Base-by-base conservation (phyloP, 2,888 invertebrate species). In the Unio delphinus region DNA sequence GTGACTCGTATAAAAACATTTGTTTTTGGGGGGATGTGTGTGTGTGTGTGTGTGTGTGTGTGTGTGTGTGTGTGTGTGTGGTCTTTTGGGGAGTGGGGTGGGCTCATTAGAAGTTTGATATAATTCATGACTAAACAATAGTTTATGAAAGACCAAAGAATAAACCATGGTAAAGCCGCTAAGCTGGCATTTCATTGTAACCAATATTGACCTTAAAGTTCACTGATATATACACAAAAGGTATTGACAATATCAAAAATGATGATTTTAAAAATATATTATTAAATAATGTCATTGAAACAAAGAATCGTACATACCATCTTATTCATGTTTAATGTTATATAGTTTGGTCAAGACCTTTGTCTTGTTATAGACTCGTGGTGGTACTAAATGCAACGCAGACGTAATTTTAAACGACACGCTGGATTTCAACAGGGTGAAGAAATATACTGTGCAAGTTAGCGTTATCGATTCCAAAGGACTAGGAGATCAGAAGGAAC, bases 401-500 rank as follows among this genome's bases (percentile, higher is more conserved):
- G 65, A 73, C 6, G 34, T 83, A 11, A 59, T 68, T 55, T 56
- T 73, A 18, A 69, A 56, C 0, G 62, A 55, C 5, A 26, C 55
- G 20, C 62, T 80, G 23, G 65, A 80, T 61, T 76, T 68, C 30
- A 72, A 71, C 54, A 65, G 45, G 15, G 45, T 54, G 65, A 15
- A 64, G 28, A 55, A 57, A 4, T 80, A 75, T 63, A 58, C 55
- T 17, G 15, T 79, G 23, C 58, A 64, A 11, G 56, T 80, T 11
- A 68, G 65, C 23, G 74, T 74, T 4, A 28, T 60, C 23, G 83
- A 83, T 68, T 58, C 65, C 23, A 45, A 64, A 28, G 82, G 81
- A 20, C 61, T 77, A 59, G 65, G 66, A 28, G 62, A 59, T 15
- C 64, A 62, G 11, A 23, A 69, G 20, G 23, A 55, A 7, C 57